Percentiles rank a stretch among this genome's conserved stretches.
Evolutionary conservation across 2,113 vertebrate genomes (phyloP).

Genomic region (Plotosus lineatus): DNA sequence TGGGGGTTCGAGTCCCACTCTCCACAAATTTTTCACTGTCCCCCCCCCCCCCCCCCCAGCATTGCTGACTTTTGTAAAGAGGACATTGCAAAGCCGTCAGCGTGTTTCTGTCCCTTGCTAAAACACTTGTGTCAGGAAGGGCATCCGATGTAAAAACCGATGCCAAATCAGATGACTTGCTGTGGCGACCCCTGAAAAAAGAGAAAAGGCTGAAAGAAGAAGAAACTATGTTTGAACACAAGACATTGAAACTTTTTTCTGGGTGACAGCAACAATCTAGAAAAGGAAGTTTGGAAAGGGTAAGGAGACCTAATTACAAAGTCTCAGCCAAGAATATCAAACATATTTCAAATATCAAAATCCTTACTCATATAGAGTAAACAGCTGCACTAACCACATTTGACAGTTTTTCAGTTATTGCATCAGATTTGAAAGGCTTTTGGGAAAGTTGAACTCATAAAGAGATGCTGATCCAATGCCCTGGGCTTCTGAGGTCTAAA

Average conservation of each 20-base stretch:
- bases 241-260: neutral
- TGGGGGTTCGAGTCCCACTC: too few relatives aligned
- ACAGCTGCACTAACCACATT: neutral
- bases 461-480: neutral
- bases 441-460: neutral
- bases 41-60: too few relatives aligned
- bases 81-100: too few relatives aligned
- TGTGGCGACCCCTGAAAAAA: too few relatives aligned
- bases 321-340: neutral
- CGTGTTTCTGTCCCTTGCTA: too few relatives aligned
- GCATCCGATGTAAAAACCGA: too few relatives aligned
- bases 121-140: too few relatives aligned
- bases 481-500: neutral
- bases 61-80: too few relatives aligned
- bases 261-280: too few relatives aligned
- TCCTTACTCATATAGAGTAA: neutral
- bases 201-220: too few relatives aligned
- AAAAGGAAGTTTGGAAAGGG: neutral
- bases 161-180: too few relatives aligned
- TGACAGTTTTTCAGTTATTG: neutral
- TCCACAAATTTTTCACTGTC: too few relatives aligned
- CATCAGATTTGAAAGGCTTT: neutral
- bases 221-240: neutral
- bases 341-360: neutral
- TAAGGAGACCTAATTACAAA: neutral